Evolutionary conservation across 2,888 invertebrate species (phyloP).

Genomic region (Orgyia antiqua): DNA sequence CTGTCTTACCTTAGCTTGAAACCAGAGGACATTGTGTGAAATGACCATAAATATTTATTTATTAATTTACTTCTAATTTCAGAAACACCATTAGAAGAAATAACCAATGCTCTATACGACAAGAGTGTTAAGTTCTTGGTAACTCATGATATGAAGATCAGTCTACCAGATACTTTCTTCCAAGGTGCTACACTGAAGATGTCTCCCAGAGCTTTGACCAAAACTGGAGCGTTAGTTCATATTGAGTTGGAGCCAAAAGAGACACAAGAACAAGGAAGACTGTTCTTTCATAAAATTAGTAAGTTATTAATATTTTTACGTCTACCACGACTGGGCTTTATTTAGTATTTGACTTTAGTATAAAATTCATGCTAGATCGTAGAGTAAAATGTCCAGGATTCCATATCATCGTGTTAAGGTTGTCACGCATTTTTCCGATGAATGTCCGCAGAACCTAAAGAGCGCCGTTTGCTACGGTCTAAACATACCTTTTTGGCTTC

Average conservation of each 20-base stretch:
- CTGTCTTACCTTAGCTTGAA: not conserved
- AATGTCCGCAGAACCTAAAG: too few species aligned
- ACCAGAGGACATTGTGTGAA: too few species aligned
- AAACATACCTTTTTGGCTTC: too few species aligned
- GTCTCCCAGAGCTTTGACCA: conserved; percentile 85
- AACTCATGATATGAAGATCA: conserved; percentile 86
- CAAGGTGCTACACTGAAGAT: conserved; percentile 85
- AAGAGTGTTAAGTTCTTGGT: conserved; percentile 85
- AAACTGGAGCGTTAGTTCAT: conserved; percentile 85
- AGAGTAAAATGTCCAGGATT: too few species aligned
- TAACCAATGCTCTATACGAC: conserved; percentile 83
- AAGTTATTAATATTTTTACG: too few species aligned
- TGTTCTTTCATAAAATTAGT: conserved; percentile 85
- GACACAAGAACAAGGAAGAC: conserved; percentile 72
- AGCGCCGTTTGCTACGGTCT: too few species aligned
- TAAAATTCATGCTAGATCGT: too few species aligned
- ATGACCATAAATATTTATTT: too few species aligned
- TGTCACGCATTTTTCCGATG: too few species aligned
- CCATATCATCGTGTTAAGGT: too few species aligned
- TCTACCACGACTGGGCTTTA: too few species aligned
- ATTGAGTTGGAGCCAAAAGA: conserved; percentile 82
- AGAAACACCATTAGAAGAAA: conserved; percentile 85
- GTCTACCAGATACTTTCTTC: conserved; percentile 85
- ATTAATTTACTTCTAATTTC: conserved; percentile 32
- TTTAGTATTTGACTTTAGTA: too few species aligned